These are phyloP conservation scores for Syngnathus scovelli DNA, from an alignment of 2,113 vertebrate genomes.

Conservation along the genomic window DNA sequence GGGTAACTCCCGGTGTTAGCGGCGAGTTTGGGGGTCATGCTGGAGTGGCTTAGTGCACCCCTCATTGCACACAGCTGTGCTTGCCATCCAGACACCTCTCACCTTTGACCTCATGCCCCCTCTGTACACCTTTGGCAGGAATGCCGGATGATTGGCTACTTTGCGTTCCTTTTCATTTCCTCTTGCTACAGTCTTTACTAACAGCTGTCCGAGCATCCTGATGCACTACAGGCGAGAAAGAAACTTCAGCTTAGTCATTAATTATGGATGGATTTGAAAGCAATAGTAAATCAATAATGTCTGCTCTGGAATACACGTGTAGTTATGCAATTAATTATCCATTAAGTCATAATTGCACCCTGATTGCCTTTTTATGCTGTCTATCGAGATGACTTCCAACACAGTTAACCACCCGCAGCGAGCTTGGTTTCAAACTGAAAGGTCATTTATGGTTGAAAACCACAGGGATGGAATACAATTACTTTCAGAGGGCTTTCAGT, in stretches of 20 bases:
- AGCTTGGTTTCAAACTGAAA: conserved; percentile 42
- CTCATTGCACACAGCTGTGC: conserved; percentile 74
- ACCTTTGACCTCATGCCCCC: conserved; percentile 61
- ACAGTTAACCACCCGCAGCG: conserved; percentile 41
- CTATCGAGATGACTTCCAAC: conserved; percentile 37
- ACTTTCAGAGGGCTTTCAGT: conserved; percentile 20
- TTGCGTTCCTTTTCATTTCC: conserved; percentile 67
- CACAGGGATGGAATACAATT: conserved; percentile 12
- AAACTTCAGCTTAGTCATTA: conserved; percentile 53
- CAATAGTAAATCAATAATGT: conserved; percentile 60
- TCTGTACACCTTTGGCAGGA: conserved; percentile 57
- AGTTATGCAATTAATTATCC: conserved; percentile 44
- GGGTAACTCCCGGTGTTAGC: conserved; percentile 58
- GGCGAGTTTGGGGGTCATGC: conserved; percentile 55
- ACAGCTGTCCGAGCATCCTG: conserved; percentile 27
- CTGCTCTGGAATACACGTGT: conserved; percentile 47
- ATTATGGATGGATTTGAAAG: conserved; percentile 58
- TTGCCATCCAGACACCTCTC: conserved; percentile 46
- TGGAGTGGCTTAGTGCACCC: conserved; percentile 40
- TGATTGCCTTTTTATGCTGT: conserved; percentile 26
- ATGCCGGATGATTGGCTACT: conserved; percentile 66
- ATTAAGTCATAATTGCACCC: conserved; percentile 37
- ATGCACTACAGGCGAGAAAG: conserved; percentile 46
- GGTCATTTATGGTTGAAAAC: conserved; percentile 33
- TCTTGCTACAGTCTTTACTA: conserved; percentile 53